Evolutionary conservation across 2,797 vertebrate species (phyloP).

Genomic region (Amniataba percoides): DNA sequence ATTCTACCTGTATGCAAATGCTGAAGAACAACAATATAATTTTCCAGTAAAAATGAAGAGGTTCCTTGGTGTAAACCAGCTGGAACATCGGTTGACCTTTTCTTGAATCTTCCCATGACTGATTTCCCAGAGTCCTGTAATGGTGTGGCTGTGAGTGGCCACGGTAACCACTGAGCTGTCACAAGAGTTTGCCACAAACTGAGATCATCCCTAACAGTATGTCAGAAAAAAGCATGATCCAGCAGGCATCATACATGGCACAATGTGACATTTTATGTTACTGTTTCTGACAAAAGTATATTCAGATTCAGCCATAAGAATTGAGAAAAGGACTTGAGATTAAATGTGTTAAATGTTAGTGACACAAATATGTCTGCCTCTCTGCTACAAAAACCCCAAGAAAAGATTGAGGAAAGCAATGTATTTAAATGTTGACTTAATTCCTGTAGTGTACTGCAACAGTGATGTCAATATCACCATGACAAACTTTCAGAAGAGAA

Average conservation of each 20-base stretch:
- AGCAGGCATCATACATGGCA: conserved; percentile 4
- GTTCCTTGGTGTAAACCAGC: background rate
- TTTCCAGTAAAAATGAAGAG: background rate
- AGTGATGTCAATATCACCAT: background rate
- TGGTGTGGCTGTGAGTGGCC: conserved; percentile 25
- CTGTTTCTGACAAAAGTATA: background rate
- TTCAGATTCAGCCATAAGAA: background rate
- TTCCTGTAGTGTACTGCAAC: background rate
- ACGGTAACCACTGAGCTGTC: conserved; percentile 43
- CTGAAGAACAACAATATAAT: background rate
- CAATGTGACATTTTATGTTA: background rate
- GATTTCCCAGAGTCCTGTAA: conserved; percentile 20
- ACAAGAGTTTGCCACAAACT: conserved; percentile 40
- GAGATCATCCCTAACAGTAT: conserved; percentile 14
- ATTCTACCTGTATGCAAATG: background rate
- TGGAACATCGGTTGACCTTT: conserved; percentile 20
- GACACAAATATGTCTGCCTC: background rate
- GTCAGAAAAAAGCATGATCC: conserved; percentile 18
- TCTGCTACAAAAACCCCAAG: background rate
- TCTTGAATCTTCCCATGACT: conserved; percentile 5
- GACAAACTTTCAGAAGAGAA: background rate
- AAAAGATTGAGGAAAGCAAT: background rate
- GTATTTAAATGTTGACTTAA: background rate
- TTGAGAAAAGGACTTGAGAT: background rate
- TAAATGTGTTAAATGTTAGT: background rate